Conservation (phyloP, 2,888 invertebrate genomes). For the Stictocephala bisonia region DNA sequence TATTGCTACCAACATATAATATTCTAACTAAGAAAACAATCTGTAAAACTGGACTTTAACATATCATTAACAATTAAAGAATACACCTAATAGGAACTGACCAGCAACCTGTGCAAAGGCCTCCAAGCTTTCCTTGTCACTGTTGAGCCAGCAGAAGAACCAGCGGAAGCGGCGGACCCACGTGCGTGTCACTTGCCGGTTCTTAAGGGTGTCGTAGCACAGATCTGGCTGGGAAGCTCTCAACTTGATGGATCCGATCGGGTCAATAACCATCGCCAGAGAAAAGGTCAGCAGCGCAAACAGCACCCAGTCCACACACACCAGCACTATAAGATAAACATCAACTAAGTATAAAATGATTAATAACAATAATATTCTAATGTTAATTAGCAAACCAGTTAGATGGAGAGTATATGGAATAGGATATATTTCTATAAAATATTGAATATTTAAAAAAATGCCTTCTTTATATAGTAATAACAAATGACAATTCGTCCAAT, state of each 20-base stretch:
- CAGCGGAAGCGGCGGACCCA: slow-evolving; percentile 81
- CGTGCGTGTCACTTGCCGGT: slow-evolving; percentile 76
- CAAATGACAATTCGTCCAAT: too few species aligned
- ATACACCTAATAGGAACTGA: slow-evolving; percentile 64
- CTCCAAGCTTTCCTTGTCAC: slow-evolving; percentile 81
- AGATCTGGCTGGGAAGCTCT: slow-evolving; percentile 65
- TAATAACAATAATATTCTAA: too few species aligned
- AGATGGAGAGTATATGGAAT: too few species aligned
- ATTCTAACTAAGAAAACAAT: too few species aligned
- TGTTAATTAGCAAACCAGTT: too few species aligned
- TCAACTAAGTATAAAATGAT: too few species aligned
- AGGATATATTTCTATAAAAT: too few species aligned
- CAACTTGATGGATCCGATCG: slow-evolving; percentile 76
- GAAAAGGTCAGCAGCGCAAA: slow-evolving; percentile 79
- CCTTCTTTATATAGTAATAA: too few species aligned
- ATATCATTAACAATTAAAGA: too few species aligned
- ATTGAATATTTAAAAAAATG: too few species aligned
- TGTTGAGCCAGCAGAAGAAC: slow-evolving; percentile 77
- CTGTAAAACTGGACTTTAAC: too few species aligned
- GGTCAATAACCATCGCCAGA: slow-evolving; percentile 84
- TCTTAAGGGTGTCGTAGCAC: slow-evolving; percentile 74
- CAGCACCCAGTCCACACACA: slow-evolving; percentile 85
- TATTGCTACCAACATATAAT: too few species aligned
- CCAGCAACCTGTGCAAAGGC: slow-evolving; percentile 84
- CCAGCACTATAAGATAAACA: slow-evolving; percentile 76